Evolutionary conservation across 2,888 invertebrate genomes (phyloP).

Genomic region (Rhorus exstirpatorius): DNA sequence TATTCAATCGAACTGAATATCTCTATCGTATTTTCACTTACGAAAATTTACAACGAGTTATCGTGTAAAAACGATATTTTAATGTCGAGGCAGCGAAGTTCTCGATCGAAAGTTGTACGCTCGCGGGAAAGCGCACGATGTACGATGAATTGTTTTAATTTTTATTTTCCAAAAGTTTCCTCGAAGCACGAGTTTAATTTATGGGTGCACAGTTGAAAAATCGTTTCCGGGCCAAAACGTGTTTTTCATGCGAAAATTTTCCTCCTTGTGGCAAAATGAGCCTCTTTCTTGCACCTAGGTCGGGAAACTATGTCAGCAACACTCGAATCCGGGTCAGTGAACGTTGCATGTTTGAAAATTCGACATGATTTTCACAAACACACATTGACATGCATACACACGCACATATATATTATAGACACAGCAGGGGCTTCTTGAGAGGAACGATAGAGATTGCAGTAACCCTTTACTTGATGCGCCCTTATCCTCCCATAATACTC

Average conservation of each 20-base stretch:
- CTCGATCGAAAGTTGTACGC: background rate
- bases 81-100: background rate
- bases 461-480: constrained; percentile 24
- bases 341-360: constrained; percentile 50
- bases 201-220: background rate
- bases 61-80: background rate
- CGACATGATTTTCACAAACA: constrained; percentile 51
- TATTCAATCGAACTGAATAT: constrained; percentile 30
- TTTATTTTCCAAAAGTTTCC: constrained; percentile 4
- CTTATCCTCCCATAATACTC: constrained; percentile 31
- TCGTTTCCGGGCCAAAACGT: background rate
- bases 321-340: constrained; percentile 56
- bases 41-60: constrained; percentile 4
- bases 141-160: background rate
- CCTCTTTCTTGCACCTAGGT: constrained; percentile 8
- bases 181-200: constrained; percentile 7
- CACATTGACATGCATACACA: constrained; percentile 14
- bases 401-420: background rate
- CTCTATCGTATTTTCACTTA: constrained; percentile 4
- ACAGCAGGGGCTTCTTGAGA: constrained; percentile 15
- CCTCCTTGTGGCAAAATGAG: constrained; percentile 11
- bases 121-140: constrained; percentile 5
- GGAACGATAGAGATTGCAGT: constrained; percentile 46
- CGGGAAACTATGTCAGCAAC: constrained; percentile 40
- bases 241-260: constrained; percentile 9